A percentile compares a stretch with the other conserved stretches of the same genome.
phyloP scores from a whole-genome alignment of 2,888 invertebrate species.

The Rutpela maculata region DNA sequence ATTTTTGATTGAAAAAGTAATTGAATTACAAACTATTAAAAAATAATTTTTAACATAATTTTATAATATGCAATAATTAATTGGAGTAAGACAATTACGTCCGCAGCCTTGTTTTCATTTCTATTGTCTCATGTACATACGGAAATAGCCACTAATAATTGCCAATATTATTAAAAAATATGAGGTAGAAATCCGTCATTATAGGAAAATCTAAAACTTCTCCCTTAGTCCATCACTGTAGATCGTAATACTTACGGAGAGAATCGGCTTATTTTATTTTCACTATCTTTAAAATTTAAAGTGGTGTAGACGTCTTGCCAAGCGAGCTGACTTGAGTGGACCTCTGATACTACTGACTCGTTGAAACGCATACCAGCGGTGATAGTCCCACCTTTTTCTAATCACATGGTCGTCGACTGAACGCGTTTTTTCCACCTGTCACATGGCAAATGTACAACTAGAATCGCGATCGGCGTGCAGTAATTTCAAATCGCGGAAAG shows the following conservation, averaged over 20 bases:
- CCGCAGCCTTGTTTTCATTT: too few species aligned
- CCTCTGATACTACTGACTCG: conserved; percentile 11
- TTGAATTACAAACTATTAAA: too few species aligned
- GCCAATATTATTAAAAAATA: too few species aligned
- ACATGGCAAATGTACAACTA: conserved; percentile 59
- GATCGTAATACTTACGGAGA: neutral
- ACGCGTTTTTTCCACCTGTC: conserved; percentile 61
- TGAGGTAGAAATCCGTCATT: too few species aligned
- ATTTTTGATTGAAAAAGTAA: too few species aligned
- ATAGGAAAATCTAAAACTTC: neutral
- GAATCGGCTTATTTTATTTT: conserved; percentile 7
- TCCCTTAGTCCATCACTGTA: neutral
- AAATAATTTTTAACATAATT: too few species aligned
- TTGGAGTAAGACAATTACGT: too few species aligned
- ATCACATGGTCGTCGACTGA: conserved; percentile 58
- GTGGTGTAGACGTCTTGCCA: neutral
- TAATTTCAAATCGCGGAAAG: conserved; percentile 53
- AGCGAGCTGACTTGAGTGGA: conserved; percentile 13
- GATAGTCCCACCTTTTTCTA: conserved; percentile 60
- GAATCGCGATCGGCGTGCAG: conserved; percentile 48
- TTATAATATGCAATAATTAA: too few species aligned
- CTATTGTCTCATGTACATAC: too few species aligned
- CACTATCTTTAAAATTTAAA: conserved; percentile 14
- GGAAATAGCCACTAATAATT: too few species aligned
- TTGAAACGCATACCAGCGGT: conserved; percentile 17